A percentile compares a stretch with the other conserved stretches of the same genome.
phyloP scores from a whole-genome alignment of 2,888 invertebrate genomes.

The Danaus chrysippus region DNA sequence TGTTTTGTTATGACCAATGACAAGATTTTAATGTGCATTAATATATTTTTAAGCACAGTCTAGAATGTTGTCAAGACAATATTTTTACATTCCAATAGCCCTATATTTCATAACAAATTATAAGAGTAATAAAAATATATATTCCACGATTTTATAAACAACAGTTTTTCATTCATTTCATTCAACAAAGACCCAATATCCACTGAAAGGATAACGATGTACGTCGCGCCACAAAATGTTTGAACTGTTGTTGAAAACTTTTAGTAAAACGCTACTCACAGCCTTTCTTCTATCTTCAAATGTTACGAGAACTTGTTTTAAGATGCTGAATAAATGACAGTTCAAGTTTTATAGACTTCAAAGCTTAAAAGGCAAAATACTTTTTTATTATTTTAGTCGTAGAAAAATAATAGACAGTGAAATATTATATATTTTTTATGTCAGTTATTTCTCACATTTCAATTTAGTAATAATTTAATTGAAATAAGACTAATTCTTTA shows the following conservation, averaged over 20 bases:
- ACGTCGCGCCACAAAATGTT: slow-evolving; percentile 71
- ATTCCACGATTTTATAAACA: slow-evolving; percentile 31
- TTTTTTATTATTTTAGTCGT: background rate
- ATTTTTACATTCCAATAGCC: too few species aligned
- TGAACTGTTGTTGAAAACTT: slow-evolving; percentile 76
- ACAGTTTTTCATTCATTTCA: slow-evolving; percentile 51
- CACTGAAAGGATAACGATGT: slow-evolving; percentile 70
- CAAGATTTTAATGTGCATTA: slow-evolving; percentile 28
- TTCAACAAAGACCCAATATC: slow-evolving; percentile 40
- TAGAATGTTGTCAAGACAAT: too few species aligned
- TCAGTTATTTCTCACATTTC: too few species aligned
- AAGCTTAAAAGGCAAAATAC: slow-evolving; percentile 6
- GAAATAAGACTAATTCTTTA: too few species aligned
- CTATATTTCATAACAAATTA: too few species aligned
- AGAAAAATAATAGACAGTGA: background rate
- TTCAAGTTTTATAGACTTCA: slow-evolving; percentile 23
- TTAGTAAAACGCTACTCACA: slow-evolving; percentile 61
- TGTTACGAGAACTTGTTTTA: slow-evolving; percentile 51
- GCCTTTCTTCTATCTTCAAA: slow-evolving; percentile 52
- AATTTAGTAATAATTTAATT: too few species aligned
- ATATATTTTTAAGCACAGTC: slow-evolving; percentile 9
- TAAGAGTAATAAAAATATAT: too few species aligned
- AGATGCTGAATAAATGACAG: slow-evolving; percentile 61
- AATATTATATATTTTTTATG: background rate
- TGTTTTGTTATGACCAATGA: slow-evolving; percentile 40